These are phyloP conservation scores for Drosophila albomicans DNA, from an alignment of 1,140 invertebrate species.

Conservation along the genomic window DNA sequence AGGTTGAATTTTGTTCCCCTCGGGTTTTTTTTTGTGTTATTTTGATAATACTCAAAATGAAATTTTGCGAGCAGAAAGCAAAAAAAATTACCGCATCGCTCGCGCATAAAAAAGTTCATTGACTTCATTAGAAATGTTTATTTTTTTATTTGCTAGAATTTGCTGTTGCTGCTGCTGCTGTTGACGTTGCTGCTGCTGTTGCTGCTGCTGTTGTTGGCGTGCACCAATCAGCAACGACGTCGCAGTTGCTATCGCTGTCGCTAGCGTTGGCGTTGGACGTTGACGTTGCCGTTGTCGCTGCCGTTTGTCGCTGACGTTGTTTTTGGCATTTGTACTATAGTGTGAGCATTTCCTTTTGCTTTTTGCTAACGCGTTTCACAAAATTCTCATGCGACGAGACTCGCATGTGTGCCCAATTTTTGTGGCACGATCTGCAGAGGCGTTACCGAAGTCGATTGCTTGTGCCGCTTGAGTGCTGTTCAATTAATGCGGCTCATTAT, in stretches of 20 bases:
- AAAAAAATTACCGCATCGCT: constrained; percentile 78
- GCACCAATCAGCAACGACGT: constrained; percentile 67
- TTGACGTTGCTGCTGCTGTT: constrained; percentile 28
- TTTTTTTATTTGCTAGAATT: constrained; percentile 45
- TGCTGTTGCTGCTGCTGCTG: constrained; percentile 39
- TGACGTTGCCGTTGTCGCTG: constrained; percentile 23
- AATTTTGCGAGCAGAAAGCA: constrained; percentile 63
- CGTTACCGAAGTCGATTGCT: constrained; percentile 9
- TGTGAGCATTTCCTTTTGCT: constrained; percentile 55
- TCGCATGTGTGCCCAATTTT: constrained; percentile 47
- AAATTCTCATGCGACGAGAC: constrained; percentile 8
- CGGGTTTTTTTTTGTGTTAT: constrained; percentile 54
- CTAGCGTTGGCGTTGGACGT: constrained; percentile 33
- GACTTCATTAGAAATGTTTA: constrained; percentile 73
- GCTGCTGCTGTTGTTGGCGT: constrained; percentile 52
- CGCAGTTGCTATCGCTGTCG: constrained; percentile 32
- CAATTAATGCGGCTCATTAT: constrained; percentile 74
- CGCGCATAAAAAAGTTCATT: constrained; percentile 79
- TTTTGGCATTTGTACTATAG: constrained; percentile 31
- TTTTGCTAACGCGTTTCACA: constrained; percentile 1
- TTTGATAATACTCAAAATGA: constrained; percentile 69
- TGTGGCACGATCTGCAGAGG: constrained; percentile 53
- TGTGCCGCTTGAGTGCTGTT: constrained; percentile 37
- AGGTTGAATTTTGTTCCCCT: constrained; percentile 17
- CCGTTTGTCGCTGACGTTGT: constrained; percentile 27